phyloP scores from a whole-genome alignment of 2,888 invertebrate species.

The Callimorpha dominula region DNA sequence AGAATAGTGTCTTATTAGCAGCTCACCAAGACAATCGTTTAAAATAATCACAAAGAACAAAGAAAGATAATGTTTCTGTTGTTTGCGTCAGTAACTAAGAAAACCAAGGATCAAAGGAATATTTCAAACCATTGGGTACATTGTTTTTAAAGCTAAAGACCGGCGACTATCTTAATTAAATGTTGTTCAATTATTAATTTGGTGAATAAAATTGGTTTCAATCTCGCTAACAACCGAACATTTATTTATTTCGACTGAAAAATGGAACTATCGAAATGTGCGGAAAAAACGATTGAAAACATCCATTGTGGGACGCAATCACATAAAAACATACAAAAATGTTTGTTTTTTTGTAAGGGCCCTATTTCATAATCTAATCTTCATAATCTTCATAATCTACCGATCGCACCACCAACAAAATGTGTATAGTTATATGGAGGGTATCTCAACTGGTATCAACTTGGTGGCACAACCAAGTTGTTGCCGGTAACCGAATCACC shows the following conservation, averaged over 20 bases:
- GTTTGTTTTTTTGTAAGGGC: background rate
- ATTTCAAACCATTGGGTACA: constrained; percentile 4
- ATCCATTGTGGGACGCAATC: background rate
- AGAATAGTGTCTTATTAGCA: constrained; percentile 31
- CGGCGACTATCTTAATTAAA: no score
- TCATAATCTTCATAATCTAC: no score
- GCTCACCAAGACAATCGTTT: constrained; percentile 25
- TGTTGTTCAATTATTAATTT: background rate
- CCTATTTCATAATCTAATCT: no score
- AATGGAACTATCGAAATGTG: background rate
- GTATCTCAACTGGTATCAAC: no score
- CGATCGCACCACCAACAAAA: no score
- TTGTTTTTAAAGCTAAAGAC: background rate
- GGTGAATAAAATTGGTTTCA: background rate
- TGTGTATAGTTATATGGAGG: no score
- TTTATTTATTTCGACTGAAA: background rate
- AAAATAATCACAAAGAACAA: constrained; percentile 29
- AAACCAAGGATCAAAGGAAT: constrained; percentile 3
- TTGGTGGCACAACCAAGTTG: no score
- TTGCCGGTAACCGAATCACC: no score
- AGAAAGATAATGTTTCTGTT: constrained; percentile 34
- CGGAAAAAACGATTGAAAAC: background rate
- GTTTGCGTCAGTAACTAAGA: constrained; percentile 18
- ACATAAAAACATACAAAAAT: background rate
- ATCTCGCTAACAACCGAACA: background rate